Conservation (phyloP, 2,888 invertebrate genomes). For the Dicyrtoma fusca region DNA sequence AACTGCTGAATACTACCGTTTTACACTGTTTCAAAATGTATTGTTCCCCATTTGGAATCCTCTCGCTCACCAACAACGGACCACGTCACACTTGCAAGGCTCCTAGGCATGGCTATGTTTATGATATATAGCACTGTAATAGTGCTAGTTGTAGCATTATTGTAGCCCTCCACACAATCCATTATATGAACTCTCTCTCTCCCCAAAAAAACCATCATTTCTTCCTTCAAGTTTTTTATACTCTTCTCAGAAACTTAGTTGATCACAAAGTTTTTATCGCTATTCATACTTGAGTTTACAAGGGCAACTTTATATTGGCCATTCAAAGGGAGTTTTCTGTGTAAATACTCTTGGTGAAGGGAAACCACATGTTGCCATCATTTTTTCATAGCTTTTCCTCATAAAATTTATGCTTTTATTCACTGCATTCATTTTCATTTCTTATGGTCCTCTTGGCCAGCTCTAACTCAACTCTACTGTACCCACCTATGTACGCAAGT, state of each 20-base stretch:
- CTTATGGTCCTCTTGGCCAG: background rate
- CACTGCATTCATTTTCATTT: slow-evolving; percentile 17
- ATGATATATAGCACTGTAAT: too few species aligned
- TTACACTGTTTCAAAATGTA: too few species aligned
- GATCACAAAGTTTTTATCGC: slow-evolving; percentile 39
- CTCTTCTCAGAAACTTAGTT: slow-evolving; percentile 25
- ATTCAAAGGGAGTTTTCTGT: slow-evolving; percentile 1
- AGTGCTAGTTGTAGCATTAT: too few species aligned
- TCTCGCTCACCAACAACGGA: too few species aligned
- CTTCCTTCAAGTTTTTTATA: slow-evolving; percentile 1
- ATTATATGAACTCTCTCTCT: too few species aligned
- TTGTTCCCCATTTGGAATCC: too few species aligned
- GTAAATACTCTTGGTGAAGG: slow-evolving; percentile 16
- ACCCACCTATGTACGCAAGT: background rate
- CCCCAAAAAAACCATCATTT: too few species aligned
- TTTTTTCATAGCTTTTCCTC: slow-evolving; percentile 24
- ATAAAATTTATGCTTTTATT: slow-evolving; percentile 26
- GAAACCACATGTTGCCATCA: slow-evolving; percentile 30
- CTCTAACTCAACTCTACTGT: background rate
- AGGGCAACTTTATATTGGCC: background rate
- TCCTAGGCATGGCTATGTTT: too few species aligned
- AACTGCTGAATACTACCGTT: too few species aligned
- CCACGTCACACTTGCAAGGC: too few species aligned
- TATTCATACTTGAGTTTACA: slow-evolving; percentile 28
- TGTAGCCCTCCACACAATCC: too few species aligned